Evolutionary conservation across 2,113 vertebrate species (phyloP), one percentile per base, ranked within the genome.

Genomic region (Cyphomyrus discorhynchus): DNA sequence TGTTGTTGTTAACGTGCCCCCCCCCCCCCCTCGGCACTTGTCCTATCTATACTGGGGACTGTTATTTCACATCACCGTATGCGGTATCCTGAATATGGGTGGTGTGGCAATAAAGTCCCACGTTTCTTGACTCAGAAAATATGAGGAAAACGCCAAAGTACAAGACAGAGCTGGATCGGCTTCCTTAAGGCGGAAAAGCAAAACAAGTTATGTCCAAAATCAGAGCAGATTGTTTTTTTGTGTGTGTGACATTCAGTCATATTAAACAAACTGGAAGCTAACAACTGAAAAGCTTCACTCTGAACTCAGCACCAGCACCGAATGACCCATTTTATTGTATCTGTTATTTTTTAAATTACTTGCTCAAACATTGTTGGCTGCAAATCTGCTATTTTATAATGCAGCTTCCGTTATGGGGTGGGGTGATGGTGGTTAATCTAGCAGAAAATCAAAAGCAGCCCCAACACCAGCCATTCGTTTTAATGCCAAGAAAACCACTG

Each of bases 401-500:
- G 50, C 35, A 9, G 39, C 50, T 62, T 58, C 89, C 42, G 17
- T 62, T 52, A 27, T 13, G 11, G 52, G 19, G 15, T 45, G 35
- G n/a, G 62, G 62, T 3, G 62, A 10, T 3, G 24, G 58, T 31
- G n/a, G 56, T 46, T 84, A 89, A 84, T 85, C 74, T 62, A 17
- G 74, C 31, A 89, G 39, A 24, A 66, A 89, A 89, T 89, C 50
- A 85, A 47, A 84, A 62, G 49, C 80, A 84, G 82, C 5, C 27
- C 15, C 70, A 80, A 49, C 8, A 82, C 15, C 45, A 80, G 45
- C 19, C 15, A 42, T 50, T 53, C 13, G 15, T 85, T 82, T 66
- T 58, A 52, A 83, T 10, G 31, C 11, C 31, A 27, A 35, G n/a
- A 58, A 84, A 89, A 62, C 50, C 5, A 24, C 27, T 8, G 8